These are phyloP conservation scores for Ricordea florida DNA, from an alignment of 92 coral and sea anemone species.

Conservation along the genomic window DNA sequence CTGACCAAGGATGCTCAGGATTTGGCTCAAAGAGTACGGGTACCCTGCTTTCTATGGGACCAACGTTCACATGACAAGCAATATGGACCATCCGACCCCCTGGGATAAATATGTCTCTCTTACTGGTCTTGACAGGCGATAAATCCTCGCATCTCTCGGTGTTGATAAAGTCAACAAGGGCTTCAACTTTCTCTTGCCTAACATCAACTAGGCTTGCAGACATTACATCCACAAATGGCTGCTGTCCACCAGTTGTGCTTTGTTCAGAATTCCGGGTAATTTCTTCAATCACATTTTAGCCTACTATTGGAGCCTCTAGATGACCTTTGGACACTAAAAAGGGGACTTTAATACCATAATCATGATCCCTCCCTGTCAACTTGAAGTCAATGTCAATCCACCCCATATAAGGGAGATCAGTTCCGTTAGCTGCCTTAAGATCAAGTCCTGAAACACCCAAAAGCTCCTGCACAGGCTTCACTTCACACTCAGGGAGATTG, in stretches of 20 bases:
- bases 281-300: slow-evolving; percentile 66
- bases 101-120: too few species aligned
- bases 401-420: too few species aligned
- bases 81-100: too few species aligned
- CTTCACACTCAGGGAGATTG: slow-evolving; percentile 16
- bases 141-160: too few species aligned
- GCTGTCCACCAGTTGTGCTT: too few species aligned
- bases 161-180: too few species aligned
- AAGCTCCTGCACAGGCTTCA: slow-evolving; percentile 33
- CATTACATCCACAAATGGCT: slow-evolving; percentile 27
- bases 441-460: too few species aligned
- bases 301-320: slow-evolving; percentile 49
- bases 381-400: too few species aligned
- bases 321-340: slow-evolving; percentile 40
- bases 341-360: slow-evolving; percentile 40
- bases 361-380: too few species aligned
- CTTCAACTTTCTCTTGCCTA: too few species aligned
- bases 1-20: slow-evolving; percentile 57
- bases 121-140: too few species aligned
- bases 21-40: slow-evolving; percentile 73
- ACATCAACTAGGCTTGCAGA: slow-evolving; percentile 34
- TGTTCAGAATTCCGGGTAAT: too few species aligned
- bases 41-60: slow-evolving; percentile 51
- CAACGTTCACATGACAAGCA: slow-evolving; percentile 44
- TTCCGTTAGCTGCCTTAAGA: slow-evolving; percentile 53